Evolutionary conservation across 1,140 invertebrate genomes (phyloP).

Genomic region (Panagrolaimus sp.): DNA sequence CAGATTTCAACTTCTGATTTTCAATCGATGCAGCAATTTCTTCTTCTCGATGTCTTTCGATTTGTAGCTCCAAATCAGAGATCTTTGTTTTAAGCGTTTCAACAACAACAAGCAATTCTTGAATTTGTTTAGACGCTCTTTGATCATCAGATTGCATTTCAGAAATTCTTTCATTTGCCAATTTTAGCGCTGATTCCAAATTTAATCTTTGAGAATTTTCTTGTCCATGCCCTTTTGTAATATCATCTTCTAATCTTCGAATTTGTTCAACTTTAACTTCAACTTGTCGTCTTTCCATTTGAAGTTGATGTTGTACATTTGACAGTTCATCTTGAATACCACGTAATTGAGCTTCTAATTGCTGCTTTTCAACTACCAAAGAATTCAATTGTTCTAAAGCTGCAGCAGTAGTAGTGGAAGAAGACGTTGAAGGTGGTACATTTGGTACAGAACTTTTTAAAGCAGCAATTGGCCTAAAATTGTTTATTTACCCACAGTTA

Average conservation of each 20-base stretch:
- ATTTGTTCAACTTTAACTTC: neutral
- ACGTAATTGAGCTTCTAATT: slow-evolving; percentile 3
- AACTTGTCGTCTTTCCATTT: neutral
- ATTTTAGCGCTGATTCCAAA: neutral
- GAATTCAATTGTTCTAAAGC: neutral
- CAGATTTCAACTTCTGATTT: neutral
- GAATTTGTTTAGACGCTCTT: neutral
- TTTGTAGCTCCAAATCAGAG: neutral
- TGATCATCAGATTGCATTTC: neutral
- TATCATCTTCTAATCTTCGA: too few species aligned
- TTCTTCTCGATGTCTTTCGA: neutral
- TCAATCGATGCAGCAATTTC: neutral
- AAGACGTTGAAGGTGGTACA: too few species aligned
- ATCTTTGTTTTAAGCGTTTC: neutral
- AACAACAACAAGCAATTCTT: neutral
- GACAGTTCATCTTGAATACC: neutral
- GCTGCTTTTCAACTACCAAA: neutral
- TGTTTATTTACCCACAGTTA: too few species aligned
- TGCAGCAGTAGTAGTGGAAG: too few species aligned
- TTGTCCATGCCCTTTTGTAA: neutral
- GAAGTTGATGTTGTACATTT: too few species aligned
- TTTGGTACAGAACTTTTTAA: neutral
- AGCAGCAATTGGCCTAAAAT: neutral
- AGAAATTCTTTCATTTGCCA: neutral
- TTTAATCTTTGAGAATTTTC: neutral